A percentile compares a stretch with the other conserved stretches of the same genome.
These are phyloP conservation scores for Suillia variegata DNA, from an alignment of 2,888 invertebrate genomes.

Conservation along the genomic window DNA sequence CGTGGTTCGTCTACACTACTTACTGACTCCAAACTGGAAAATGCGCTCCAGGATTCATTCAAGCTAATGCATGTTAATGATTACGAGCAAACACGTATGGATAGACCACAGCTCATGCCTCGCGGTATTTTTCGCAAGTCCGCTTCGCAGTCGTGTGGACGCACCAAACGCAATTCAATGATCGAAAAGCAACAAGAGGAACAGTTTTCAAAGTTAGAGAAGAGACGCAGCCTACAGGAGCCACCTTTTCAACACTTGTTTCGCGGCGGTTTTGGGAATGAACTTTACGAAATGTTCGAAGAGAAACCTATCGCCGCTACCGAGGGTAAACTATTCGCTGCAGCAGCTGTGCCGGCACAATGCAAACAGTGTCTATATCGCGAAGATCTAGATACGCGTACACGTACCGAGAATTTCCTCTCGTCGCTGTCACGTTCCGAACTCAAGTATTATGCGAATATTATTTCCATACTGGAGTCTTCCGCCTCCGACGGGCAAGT, in stretches of 20 bases:
- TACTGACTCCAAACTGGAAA: conserved; percentile 68
- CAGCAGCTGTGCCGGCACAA: conserved; percentile 39
- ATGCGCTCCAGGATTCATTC: conserved; percentile 58
- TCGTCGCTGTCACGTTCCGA: conserved; percentile 59
- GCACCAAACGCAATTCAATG: conserved; percentile 78
- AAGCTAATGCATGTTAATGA: conserved; percentile 76
- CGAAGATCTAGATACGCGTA: conserved; percentile 59
- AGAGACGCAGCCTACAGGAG: conserved; percentile 78
- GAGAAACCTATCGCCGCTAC: too few species aligned
- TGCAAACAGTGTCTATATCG: conserved; percentile 53
- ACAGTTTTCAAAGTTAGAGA: conserved; percentile 63
- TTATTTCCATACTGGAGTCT: conserved; percentile 58
- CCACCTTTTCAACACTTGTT: conserved; percentile 65
- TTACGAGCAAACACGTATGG: conserved; percentile 77
- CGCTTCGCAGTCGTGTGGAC: conserved; percentile 56
- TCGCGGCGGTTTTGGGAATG: conserved; percentile 48
- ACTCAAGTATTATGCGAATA: conserved; percentile 61
- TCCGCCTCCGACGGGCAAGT: conserved; percentile 50
- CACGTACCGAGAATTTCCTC: conserved; percentile 59
- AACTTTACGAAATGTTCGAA: conserved; percentile 58
- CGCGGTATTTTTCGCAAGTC: conserved; percentile 56
- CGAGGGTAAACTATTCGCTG: conserved; percentile 25
- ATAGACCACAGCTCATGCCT: conserved; percentile 68
- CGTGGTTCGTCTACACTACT: conserved; percentile 84
- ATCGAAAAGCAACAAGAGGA: conserved; percentile 68